Evolutionary conservation across 2,797 vertebrate species (phyloP).

Genomic region (Pangasius larnaudii): DNA sequence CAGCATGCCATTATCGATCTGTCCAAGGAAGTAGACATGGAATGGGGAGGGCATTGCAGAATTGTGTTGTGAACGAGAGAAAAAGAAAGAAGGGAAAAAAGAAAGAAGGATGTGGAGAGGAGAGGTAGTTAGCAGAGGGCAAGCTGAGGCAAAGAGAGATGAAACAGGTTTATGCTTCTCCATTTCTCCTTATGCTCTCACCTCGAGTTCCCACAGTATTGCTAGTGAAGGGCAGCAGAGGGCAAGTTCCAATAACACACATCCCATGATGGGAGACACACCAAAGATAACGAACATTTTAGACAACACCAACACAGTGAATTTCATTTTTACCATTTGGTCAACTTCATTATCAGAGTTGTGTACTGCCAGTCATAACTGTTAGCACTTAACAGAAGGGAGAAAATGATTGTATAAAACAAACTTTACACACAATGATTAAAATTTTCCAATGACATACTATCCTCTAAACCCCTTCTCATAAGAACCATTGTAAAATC

Average conservation of each 20-base stretch:
- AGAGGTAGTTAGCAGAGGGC: conserved; percentile 82
- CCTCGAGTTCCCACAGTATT: conserved; percentile 43
- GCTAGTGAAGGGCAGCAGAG: conserved; percentile 48
- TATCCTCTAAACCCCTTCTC: neutral
- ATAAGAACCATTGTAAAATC: neutral
- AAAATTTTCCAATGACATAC: neutral
- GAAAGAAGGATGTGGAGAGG: conserved; percentile 69
- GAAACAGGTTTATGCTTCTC: conserved; percentile 52
- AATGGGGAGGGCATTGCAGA: conserved; percentile 77
- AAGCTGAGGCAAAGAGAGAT: conserved; percentile 67
- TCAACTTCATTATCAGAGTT: neutral
- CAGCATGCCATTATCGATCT: conserved; percentile 83
- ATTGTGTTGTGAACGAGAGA: conserved; percentile 72
- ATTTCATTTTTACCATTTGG: neutral
- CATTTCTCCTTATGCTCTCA: conserved; percentile 50
- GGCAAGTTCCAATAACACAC: conserved; percentile 41
- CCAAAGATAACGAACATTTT: conserved; percentile 25
- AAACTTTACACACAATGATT: neutral
- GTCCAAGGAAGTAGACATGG: conserved; percentile 73
- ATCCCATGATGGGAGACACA: conserved; percentile 32
- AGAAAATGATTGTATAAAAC: neutral
- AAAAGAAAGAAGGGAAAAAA: conserved; percentile 48
- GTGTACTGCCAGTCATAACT: neutral
- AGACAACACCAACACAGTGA: conserved; percentile 60
- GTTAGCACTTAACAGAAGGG: neutral